Percentiles rank a stretch among this genome's conserved stretches.
Conservation (phyloP, 2,113 vertebrate species). For the Odontesthes bonariensis region DNA sequence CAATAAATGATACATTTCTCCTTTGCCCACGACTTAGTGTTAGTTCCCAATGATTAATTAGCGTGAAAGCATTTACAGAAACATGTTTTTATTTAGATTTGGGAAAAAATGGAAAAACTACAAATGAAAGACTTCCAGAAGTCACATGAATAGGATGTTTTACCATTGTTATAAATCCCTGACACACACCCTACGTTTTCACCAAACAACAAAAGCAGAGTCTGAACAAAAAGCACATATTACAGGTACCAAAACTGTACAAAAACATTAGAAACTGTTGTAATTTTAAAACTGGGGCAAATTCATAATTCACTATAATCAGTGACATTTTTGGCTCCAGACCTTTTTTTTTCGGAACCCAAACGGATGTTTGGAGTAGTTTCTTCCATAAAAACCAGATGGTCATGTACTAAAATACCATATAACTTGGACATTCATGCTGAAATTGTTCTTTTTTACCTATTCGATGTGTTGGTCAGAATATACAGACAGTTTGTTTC, state of each 20-base stretch:
- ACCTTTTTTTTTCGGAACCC: neutral
- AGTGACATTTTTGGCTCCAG: neutral
- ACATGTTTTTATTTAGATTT: neutral
- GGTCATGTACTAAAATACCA: slow-evolving; percentile 42
- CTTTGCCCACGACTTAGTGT: neutral
- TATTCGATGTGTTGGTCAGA: neutral
- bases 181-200: neutral
- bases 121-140: neutral
- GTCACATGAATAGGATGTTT: neutral
- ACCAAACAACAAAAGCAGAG: slow-evolving; percentile 3
- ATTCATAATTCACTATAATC: slow-evolving; percentile 1
- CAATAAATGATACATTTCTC: slow-evolving; percentile 4
- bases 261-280: neutral
- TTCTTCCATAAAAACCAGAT: slow-evolving; percentile 16
- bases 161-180: slow-evolving; percentile 13
- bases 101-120: neutral
- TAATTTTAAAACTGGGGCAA: neutral
- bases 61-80: neutral
- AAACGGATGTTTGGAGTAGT: slow-evolving; percentile 17
- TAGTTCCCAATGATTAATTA: neutral
- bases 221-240: slow-evolving; percentile 56
- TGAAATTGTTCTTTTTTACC: slow-evolving; percentile 31
- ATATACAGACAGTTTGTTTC: neutral
- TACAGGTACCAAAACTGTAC: slow-evolving; percentile 16
- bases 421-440: slow-evolving; percentile 21